Evolutionary conservation across 1,140 invertebrate genomes (phyloP), one percentile per base, ranked within the genome.

Genomic region (Mya arenaria): DNA sequence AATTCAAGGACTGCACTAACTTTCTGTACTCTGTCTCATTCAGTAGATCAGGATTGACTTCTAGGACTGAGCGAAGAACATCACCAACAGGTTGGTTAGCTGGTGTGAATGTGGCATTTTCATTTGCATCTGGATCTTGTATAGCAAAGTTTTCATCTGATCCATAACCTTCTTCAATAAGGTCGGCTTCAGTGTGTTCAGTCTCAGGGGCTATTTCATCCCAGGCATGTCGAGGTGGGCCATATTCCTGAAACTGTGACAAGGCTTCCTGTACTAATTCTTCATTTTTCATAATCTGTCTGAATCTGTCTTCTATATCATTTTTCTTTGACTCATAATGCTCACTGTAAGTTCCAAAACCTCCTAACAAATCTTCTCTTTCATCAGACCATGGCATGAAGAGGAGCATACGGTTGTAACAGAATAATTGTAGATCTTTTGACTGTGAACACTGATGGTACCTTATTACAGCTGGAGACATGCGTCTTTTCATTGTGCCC

Each of bases 321-420:
- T 71, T 17, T 30, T 71, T 71, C 48, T 44, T 52, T 44, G 37
- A 71, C 25, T 71, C 66, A 71, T 71, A 71, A 48, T 71, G 66
- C 28, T 71, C 37, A 48, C 39, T 69, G 36, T 34, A 80, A 55
- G 77, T 69, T 19, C 39, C 32, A 19, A 80, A 80, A 36, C 28
- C 41, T 15, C 41, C 55, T 60, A 60, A n/a, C 30, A 80, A 55
- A 28, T 80, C 77, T 23, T 23, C 28, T 56, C 71, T 17, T 58
- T 80, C 77, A 60, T 80, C 56, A 55, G 30, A 55, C 77, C 66
- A 60, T 34, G 77, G 65, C 77, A 80, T 80, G 28, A 71, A 80
- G 37, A 68, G 48, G 28, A 69, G 65, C 77, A 69, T 69, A 30
- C 77, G 66, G 32, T 80, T 80, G 66, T 80, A 80, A 55, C n/a